Conservation (phyloP, 2,888 invertebrate species). For the Euclidia mi region DNA sequence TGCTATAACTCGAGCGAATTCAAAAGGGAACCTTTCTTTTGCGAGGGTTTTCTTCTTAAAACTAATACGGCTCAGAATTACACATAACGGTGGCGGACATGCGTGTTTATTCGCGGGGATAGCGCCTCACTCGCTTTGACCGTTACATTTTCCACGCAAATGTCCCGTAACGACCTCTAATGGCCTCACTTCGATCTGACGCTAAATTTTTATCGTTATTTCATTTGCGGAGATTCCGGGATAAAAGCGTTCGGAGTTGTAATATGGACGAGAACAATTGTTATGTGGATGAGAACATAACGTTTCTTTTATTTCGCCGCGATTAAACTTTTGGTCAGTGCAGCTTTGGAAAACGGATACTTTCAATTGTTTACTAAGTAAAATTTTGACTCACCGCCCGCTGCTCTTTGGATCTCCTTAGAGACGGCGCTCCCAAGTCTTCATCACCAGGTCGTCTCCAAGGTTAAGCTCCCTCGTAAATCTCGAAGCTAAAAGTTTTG, state of each 20-base stretch:
- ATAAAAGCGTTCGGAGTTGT: constrained; percentile 33
- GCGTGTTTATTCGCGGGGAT: constrained; percentile 50
- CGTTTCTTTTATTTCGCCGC: constrained; percentile 32
- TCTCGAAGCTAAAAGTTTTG: constrained; percentile 42
- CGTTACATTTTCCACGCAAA: constrained; percentile 55
- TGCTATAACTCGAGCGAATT: constrained; percentile 30
- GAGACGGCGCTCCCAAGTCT: no score
- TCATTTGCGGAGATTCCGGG: constrained; percentile 32
- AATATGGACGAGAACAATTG: constrained; percentile 26
- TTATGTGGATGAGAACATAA: no score
- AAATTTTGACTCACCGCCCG: neutral
- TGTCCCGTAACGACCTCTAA: constrained; percentile 46
- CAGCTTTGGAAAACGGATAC: constrained; percentile 9
- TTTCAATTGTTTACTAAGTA: constrained; percentile 34
- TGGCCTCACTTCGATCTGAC: constrained; percentile 50
- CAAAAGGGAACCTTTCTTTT: constrained; percentile 26
- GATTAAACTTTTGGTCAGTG: constrained; percentile 14
- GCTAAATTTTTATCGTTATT: constrained; percentile 52
- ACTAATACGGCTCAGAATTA: constrained; percentile 47
- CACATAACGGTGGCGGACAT: constrained; percentile 39
- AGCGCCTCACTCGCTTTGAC: constrained; percentile 43
- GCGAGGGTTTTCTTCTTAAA: constrained; percentile 52
- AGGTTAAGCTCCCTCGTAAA: constrained; percentile 43
- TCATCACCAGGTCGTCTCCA: constrained; percentile 32
- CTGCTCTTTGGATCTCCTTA: neutral